Conservation (phyloP, 2,113 vertebrate species). For the Caranx melampygus region DNA sequence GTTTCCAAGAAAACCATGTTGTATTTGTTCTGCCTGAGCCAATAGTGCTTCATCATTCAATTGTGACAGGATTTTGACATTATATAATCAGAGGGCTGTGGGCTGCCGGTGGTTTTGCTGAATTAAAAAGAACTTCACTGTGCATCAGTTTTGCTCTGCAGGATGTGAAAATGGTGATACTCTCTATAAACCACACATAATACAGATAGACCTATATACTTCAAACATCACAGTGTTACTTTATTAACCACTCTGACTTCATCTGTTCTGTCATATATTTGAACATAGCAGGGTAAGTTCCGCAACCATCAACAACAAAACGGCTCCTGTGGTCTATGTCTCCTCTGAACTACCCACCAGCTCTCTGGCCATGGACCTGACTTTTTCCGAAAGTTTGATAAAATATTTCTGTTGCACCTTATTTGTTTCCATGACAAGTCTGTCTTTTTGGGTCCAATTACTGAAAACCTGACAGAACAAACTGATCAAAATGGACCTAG, state of each 20-base stretch:
- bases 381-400: too few relatives aligned
- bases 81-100: too few relatives aligned
- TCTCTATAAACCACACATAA: not conserved
- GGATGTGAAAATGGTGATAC: not conserved
- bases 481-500: too few relatives aligned
- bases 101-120: not conserved
- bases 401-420: too few relatives aligned
- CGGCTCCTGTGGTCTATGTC: not conserved
- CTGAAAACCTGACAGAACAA: too few relatives aligned
- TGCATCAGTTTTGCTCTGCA: not conserved
- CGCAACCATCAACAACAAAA: not conserved
- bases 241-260: not conserved
- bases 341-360: conserved; percentile 61
- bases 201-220: not conserved
- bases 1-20: too few relatives aligned
- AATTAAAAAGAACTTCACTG: not conserved
- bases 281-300: not conserved
- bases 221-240: not conserved
- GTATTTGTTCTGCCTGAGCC: too few relatives aligned
- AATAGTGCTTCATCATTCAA: too few relatives aligned
- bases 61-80: too few relatives aligned
- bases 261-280: too few relatives aligned
- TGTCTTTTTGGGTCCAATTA: too few relatives aligned
- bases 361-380: conserved; percentile 63
- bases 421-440: too few relatives aligned